These are phyloP conservation scores for Tapera naevia DNA, from an alignment of 2,797 vertebrate genomes.

Conservation along the genomic window DNA sequence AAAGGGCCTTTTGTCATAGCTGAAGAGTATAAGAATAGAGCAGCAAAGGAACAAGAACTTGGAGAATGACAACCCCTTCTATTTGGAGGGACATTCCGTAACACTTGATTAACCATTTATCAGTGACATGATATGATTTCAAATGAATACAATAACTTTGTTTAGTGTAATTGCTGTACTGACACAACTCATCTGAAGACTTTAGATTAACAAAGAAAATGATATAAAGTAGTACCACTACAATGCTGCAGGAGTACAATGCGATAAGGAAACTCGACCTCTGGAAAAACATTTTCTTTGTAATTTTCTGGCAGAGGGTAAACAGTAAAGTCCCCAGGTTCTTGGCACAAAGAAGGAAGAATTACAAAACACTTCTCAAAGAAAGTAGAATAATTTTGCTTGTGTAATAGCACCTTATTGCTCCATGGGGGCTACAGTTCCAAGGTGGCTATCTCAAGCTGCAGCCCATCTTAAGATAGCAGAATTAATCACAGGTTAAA, in stretches of 20 bases:
- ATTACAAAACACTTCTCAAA: not conserved
- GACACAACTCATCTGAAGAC: not conserved
- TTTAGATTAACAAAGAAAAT: not conserved
- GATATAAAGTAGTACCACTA: not conserved
- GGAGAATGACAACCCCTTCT: not conserved
- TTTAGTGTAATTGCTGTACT: not conserved
- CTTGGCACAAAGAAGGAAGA: not conserved
- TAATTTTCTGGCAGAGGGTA: slow-evolving; percentile 2
- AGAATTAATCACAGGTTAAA: not conserved
- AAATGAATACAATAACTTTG: not conserved
- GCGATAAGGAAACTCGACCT: not conserved
- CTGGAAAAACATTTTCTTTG: not conserved
- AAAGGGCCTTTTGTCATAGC: slow-evolving; percentile 23
- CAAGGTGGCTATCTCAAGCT: not conserved
- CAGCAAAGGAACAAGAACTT: not conserved
- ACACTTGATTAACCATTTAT: not conserved
- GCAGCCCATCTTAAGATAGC: not conserved
- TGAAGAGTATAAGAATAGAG: not conserved
- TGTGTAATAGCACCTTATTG: not conserved
- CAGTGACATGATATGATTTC: not conserved
- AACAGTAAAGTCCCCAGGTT: not conserved
- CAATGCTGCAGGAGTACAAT: not conserved
- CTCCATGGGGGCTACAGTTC: not conserved
- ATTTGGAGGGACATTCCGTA: not conserved
- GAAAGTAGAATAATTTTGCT: not conserved